Evolutionary conservation across 2,113 vertebrate species (phyloP).

Genomic region (Odontesthes bonariensis): DNA sequence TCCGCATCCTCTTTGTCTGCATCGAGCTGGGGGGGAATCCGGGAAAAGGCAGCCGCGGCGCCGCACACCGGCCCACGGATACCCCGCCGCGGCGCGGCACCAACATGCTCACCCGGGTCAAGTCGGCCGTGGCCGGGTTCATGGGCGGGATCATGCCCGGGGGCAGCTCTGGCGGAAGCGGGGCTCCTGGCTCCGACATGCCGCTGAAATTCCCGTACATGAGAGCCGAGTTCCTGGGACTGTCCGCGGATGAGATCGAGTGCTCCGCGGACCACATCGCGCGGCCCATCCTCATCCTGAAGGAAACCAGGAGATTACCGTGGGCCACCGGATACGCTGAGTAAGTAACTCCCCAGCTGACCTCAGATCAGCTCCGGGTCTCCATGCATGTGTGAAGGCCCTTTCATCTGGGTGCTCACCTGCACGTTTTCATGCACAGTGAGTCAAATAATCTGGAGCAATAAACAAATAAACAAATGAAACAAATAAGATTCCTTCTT

Average conservation of each 20-base stretch:
- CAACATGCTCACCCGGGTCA: constrained; percentile 80
- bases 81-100: constrained; percentile 64
- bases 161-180: constrained; percentile 61
- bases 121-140: constrained; percentile 77
- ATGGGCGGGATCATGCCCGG: constrained; percentile 76
- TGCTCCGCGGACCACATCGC: constrained; percentile 78
- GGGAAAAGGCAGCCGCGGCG: constrained; percentile 78
- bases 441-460: not conserved
- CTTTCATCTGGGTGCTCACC: not conserved
- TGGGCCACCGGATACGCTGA: constrained; percentile 81
- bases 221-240: constrained; percentile 75
- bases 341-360: constrained; percentile 58
- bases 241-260: constrained; percentile 77
- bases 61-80: constrained; percentile 71
- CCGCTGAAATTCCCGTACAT: constrained; percentile 74
- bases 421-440: not conserved
- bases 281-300: constrained; percentile 79
- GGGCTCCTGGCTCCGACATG: constrained; percentile 55
- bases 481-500: too few species aligned
- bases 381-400: not conserved
- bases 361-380: not conserved
- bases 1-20: constrained; percentile 41
- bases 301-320: constrained; percentile 78
- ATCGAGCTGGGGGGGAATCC: constrained; percentile 79
- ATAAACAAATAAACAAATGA: too few species aligned